phyloP scores from a whole-genome alignment of 1,140 invertebrate species.

The Armadillidium nasatum region DNA sequence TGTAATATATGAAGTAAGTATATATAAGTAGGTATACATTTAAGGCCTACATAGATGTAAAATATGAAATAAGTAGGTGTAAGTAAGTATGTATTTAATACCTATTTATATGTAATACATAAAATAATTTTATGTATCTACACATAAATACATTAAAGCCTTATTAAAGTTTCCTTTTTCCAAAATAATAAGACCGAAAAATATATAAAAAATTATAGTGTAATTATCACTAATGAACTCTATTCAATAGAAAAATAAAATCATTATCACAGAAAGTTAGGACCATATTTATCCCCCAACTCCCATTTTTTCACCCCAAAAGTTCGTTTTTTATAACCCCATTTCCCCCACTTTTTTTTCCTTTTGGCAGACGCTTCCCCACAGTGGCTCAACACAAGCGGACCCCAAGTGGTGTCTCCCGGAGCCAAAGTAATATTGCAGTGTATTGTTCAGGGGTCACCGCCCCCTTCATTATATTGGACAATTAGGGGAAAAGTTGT shows the following conservation, averaged over 20 bases:
- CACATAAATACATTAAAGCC: too few relatives aligned
- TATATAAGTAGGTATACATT: too few relatives aligned
- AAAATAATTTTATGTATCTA: too few relatives aligned
- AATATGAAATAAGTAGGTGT: too few relatives aligned
- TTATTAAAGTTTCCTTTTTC: too few relatives aligned
- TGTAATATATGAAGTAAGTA: too few relatives aligned
- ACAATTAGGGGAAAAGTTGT: slow-evolving; percentile 8
- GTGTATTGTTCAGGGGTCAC: background rate
- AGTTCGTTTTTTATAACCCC: too few relatives aligned
- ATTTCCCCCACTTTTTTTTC: too few relatives aligned
- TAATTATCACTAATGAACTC: background rate
- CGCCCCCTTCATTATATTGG: background rate
- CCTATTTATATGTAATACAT: too few relatives aligned
- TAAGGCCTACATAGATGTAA: too few relatives aligned
- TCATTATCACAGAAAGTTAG: background rate
- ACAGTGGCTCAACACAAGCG: slow-evolving; percentile 5
- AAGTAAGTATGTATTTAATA: too few relatives aligned
- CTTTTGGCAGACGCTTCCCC: slow-evolving; percentile 7
- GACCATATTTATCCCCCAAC: background rate
- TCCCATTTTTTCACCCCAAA: too few relatives aligned
- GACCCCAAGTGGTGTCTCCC: background rate
- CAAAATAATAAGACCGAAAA: background rate
- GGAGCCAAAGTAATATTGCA: background rate
- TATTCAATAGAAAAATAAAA: background rate
- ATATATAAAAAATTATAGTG: slow-evolving; percentile 45